These are phyloP conservation scores for Argyra leucocephala DNA, from an alignment of 2,888 invertebrate genomes.

Conservation along the genomic window DNA sequence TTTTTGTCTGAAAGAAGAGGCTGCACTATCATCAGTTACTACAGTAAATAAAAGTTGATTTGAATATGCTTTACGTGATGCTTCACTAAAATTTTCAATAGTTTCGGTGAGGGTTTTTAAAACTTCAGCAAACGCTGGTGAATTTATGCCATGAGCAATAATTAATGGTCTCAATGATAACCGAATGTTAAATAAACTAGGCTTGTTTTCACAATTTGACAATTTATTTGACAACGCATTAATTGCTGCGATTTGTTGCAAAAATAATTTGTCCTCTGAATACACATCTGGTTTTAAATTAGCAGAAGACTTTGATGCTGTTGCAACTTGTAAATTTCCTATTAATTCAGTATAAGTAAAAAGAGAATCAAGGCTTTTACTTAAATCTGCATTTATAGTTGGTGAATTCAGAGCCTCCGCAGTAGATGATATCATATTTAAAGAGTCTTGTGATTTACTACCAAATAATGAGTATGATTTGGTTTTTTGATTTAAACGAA, in stretches of 20 bases:
- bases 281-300: conserved; percentile 33
- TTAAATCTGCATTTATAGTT: conserved; percentile 55
- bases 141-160: conserved; percentile 37
- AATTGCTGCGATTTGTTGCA: conserved; percentile 32
- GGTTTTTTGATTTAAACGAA: conserved; percentile 29
- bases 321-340: conserved; percentile 28
- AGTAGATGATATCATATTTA: conserved; percentile 51
- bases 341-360: conserved; percentile 28
- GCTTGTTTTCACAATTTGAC: conserved; percentile 27
- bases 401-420: conserved; percentile 53
- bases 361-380: conserved; percentile 50
- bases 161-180: conserved; percentile 33
- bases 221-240: conserved; percentile 31
- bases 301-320: conserved; percentile 8
- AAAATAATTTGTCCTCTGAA: conserved; percentile 36
- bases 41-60: conserved; percentile 53
- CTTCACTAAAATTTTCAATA: conserved; percentile 47
- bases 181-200: conserved; percentile 32
- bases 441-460: conserved; percentile 29
- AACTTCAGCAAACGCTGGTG: conserved; percentile 35
- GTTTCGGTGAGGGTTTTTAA: conserved; percentile 36
- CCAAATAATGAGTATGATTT: conserved; percentile 35
- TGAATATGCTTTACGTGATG: conserved; percentile 50
- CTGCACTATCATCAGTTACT: conserved; percentile 39
- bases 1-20: conserved; percentile 18